phyloP scores from a whole-genome alignment of 2,888 invertebrate species.

The Meliscaeva auricollis region DNA sequence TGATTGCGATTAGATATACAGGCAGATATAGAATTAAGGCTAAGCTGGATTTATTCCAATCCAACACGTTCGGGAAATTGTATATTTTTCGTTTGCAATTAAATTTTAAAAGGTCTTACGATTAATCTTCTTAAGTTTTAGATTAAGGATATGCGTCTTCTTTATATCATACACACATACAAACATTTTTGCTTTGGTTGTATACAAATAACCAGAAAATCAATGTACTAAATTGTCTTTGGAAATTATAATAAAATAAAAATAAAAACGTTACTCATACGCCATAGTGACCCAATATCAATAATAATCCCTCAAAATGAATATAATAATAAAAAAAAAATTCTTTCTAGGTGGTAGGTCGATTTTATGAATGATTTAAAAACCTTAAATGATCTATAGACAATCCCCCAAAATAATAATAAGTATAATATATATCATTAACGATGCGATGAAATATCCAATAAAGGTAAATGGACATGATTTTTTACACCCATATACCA shows the following conservation, averaged over 20 bases:
- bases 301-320: not conserved
- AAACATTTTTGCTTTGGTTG: too few relatives aligned
- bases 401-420: constrained; percentile 3
- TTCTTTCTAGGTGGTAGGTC: not conserved
- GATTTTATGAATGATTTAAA: constrained; percentile 12
- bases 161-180: too few relatives aligned
- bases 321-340: constrained; percentile 2
- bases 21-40: constrained; percentile 26
- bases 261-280: constrained; percentile 16
- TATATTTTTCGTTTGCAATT: constrained; percentile 22
- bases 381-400: constrained; percentile 11
- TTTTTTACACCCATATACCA: constrained; percentile 40
- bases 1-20: constrained; percentile 36
- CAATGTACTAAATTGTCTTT: not conserved
- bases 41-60: constrained; percentile 44
- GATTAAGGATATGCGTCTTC: not conserved
- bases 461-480: constrained; percentile 57
- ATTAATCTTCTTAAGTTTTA: constrained; percentile 11
- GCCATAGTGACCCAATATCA: not conserved
- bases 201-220: too few relatives aligned
- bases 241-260: not conserved
- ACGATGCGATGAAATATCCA: constrained; percentile 62
- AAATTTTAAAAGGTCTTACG: constrained; percentile 17
- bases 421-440: constrained; percentile 32
- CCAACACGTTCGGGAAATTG: constrained; percentile 31